These are phyloP conservation scores for Anser cygnoides DNA, from an alignment of 2,113 vertebrate species.

Conservation along the genomic window DNA sequence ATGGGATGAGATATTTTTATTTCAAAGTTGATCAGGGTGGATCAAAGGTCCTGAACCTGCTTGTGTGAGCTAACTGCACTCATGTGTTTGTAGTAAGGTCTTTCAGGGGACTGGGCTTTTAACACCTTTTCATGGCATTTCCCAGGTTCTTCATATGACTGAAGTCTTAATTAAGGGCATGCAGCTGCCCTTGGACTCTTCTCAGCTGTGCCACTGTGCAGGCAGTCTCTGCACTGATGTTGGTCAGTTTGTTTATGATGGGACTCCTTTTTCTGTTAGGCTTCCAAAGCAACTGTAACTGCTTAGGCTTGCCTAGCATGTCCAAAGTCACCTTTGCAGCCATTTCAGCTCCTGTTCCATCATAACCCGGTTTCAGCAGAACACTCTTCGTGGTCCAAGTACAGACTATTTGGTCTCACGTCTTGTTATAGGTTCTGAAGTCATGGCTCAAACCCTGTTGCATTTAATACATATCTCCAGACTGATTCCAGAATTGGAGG, in stretches of 20 bases:
- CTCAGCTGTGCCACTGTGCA: fast-evolving
- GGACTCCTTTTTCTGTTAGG: neutral
- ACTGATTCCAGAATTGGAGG: neutral
- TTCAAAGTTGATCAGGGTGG: neutral
- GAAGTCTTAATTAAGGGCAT: neutral
- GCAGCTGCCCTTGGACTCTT: neutral
- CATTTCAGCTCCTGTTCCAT: neutral
- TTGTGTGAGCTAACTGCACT: neutral
- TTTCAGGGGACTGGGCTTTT: neutral
- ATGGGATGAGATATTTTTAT: neutral
- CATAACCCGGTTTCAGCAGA: neutral
- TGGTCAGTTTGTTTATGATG: neutral
- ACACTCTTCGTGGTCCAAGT: neutral
- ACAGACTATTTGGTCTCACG: neutral
- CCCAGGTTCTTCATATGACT: neutral
- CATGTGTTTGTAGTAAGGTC: neutral
- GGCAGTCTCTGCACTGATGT: neutral
- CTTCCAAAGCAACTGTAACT: neutral
- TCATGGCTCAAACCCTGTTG: neutral
- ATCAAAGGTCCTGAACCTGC: neutral
- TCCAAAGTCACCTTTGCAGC: neutral
- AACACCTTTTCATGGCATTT: neutral
- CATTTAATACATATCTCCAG: neutral
- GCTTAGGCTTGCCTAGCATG: neutral
- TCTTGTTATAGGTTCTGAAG: neutral